A percentile compares a stretch with the other conserved stretches of the same genome.
Evolutionary conservation across 2,797 vertebrate species (phyloP).

Genomic region (Gastrophryne carolinensis): DNA sequence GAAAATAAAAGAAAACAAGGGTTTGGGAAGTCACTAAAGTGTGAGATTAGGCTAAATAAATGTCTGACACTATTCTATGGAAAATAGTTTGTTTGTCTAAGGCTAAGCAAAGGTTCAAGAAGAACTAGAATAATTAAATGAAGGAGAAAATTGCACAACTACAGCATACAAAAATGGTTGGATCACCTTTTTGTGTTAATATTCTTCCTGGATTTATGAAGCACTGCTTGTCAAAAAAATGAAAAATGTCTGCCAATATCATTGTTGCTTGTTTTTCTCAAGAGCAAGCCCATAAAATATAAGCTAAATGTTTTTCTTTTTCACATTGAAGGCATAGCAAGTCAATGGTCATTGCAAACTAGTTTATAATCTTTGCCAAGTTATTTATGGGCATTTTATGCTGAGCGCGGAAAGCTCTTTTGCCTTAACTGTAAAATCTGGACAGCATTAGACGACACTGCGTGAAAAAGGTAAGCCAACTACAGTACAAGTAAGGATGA

Average conservation of each 20-base stretch:
- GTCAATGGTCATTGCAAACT: neutral
- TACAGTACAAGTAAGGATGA: too few species aligned
- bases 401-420: neutral
- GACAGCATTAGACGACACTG: too few species aligned
- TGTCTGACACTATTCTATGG: too few species aligned
- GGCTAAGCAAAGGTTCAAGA: neutral
- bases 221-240: neutral
- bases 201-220: neutral
- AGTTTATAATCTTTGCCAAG: neutral
- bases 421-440: too few species aligned
- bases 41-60: neutral
- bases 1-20: neutral
- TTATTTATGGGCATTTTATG: neutral
- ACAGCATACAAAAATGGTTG: neutral
- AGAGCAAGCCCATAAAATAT: neutral
- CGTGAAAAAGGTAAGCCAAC: too few species aligned
- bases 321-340: neutral
- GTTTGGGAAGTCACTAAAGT: slow-evolving; percentile 8
- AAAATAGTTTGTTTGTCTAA: too few species aligned
- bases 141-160: neutral
- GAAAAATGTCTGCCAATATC: neutral
- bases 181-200: neutral
- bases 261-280: neutral
- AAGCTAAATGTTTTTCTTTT: neutral
- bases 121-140: neutral